A percentile compares a stretch with the other conserved stretches of the same genome.
Evolutionary conservation across 2,888 invertebrate species (phyloP).

Genomic region (Tachystola acroxantha): DNA sequence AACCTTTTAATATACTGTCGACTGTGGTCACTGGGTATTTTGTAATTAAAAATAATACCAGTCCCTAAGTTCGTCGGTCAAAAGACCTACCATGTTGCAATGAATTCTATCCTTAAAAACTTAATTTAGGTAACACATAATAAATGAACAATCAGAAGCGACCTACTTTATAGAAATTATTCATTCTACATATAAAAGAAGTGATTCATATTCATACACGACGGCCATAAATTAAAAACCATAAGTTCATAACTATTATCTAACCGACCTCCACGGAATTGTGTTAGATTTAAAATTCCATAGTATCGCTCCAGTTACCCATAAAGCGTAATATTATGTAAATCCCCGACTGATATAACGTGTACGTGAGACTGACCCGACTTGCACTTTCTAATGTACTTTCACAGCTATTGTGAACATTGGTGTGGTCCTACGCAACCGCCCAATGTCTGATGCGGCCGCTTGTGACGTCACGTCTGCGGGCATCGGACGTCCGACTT

Average conservation of each 20-base stretch:
- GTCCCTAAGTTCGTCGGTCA: too few species aligned
- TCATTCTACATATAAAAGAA: too few species aligned
- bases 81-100: too few species aligned
- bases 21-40: too few species aligned
- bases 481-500: conserved; percentile 1
- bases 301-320: conserved; percentile 65
- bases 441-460: conserved; percentile 30
- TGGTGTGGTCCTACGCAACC: conserved; percentile 46
- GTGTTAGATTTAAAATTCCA: conserved; percentile 25
- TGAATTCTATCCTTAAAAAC: too few species aligned
- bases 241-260: too few species aligned
- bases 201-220: not conserved
- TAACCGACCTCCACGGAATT: conserved; percentile 1
- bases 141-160: too few species aligned
- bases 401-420: conserved; percentile 66
- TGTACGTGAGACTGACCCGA: conserved; percentile 64
- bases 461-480: conserved; percentile 20
- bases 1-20: too few species aligned
- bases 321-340: conserved; percentile 67
- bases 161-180: too few species aligned
- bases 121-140: too few species aligned
- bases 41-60: too few species aligned
- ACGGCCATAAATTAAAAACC: conserved; percentile 1
- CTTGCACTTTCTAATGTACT: conserved; percentile 73
- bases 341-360: conserved; percentile 68